Evolutionary conservation across 2,113 vertebrate genomes (phyloP).

Genomic region (Miniopterus natalensis): DNA sequence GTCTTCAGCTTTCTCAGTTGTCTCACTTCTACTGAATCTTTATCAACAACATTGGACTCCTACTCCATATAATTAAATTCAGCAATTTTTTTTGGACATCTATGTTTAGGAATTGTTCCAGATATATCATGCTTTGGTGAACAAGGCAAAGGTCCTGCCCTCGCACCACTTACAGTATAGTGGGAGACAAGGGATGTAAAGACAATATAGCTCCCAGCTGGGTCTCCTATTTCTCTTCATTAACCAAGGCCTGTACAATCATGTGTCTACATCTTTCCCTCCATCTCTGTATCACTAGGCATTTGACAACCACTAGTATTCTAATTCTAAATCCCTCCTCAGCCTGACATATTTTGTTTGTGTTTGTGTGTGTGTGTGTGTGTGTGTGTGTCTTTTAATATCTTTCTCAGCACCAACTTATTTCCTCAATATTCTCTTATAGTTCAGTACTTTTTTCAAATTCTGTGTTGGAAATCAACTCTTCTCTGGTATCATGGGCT

Average conservation of each 20-base stretch:
- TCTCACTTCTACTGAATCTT: not conserved
- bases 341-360: not conserved
- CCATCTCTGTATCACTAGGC: not conserved
- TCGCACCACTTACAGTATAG: not conserved
- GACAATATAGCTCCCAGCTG: no score
- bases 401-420: not conserved
- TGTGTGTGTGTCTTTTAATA: not conserved
- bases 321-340: not conserved
- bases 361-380: no score
- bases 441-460: not conserved
- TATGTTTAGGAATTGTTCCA: not conserved
- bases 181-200: not conserved
- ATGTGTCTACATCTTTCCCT: not conserved
- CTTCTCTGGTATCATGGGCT: not conserved
- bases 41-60: not conserved
- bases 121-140: not conserved
- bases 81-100: not conserved
- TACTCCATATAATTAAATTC: not conserved
- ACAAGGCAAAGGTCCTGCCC: not conserved
- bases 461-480: not conserved
- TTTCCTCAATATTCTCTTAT: not conserved
- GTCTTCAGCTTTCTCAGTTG: not conserved
- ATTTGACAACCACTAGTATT: not conserved
- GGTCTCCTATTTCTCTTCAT: not conserved
- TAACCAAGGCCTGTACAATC: no score